Percentiles rank a stretch among this genome's conserved stretches.
Evolutionary conservation across 2,797 vertebrate genomes (phyloP).

Genomic region (Rallus crepitans): DNA sequence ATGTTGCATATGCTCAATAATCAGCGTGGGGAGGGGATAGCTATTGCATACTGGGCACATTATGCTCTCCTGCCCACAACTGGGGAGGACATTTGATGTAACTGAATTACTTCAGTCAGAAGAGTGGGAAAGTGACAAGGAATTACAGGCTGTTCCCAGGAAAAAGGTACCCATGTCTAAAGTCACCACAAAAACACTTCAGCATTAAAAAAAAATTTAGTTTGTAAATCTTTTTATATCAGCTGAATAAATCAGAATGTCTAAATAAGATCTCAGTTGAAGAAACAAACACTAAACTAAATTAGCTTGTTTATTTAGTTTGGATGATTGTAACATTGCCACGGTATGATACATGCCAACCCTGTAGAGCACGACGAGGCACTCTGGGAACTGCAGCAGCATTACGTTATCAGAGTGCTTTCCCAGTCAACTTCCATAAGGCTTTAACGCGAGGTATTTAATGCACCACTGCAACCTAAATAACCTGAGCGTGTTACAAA

Average conservation of each 20-base stretch:
- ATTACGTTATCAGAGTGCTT: not conserved
- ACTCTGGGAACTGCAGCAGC: not conserved
- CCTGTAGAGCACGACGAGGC: not conserved
- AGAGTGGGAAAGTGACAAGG: not conserved
- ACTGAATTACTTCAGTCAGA: not conserved
- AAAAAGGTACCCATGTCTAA: not conserved
- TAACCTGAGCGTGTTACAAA: not conserved
- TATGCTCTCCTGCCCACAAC: not conserved
- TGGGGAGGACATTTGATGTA: not conserved
- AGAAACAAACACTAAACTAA: not conserved
- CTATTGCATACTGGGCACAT: not conserved
- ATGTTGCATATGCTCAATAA: not conserved
- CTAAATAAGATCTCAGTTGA: not conserved
- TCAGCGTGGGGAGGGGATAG: rapidly evolving
- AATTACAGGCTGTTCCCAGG: not conserved
- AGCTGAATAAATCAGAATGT: not conserved
- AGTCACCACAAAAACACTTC: not conserved
- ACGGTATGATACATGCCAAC: not conserved
- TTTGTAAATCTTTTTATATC: not conserved
- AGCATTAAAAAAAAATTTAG: not conserved
- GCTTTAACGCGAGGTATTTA: not conserved
- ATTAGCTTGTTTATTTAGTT: not conserved
- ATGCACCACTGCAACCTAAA: not conserved
- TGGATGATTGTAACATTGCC: not conserved
- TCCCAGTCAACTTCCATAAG: not conserved